Base-by-base conservation (phyloP, 2,113 vertebrate species). In the Gymnobelideus leadbeateri region DNA sequence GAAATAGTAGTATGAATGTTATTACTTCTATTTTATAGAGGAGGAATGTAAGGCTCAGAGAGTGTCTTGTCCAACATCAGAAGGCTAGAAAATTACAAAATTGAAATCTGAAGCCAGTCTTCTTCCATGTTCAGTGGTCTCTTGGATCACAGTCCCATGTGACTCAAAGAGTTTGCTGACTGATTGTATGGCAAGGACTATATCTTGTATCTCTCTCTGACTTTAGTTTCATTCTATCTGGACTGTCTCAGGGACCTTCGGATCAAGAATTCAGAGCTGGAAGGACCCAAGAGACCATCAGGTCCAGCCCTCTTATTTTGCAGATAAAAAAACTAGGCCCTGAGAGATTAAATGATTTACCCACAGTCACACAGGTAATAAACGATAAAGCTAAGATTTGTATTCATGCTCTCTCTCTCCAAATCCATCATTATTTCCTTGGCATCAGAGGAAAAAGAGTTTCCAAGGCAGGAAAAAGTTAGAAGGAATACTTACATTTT, bases 401-500 rank as follows among this genome's bases (percentile, higher is more conserved):
- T 77, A n/a, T n/a, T 4, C 61, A 77, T 0, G 16, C 68, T 23
- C n/a, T 84, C 19, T 84, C 1, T 23, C 68, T 84, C 7, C 16
- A 43, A 37, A 43, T 21, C n/a, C n/a, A 84, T 21, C n/a, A 84
- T 84, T 84, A 84, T 43, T 84, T 84, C 68, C 37, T 43, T 84
- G n/a, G 37, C 19, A 90, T 4, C 47, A 31, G 25, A 90, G 89
- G 25, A 90, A 90, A 51, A 90, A 24, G 50, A 68, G 16, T 90
- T 50, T 90, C 89, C 14, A 9, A 84, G 37, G n/a, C 68, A 84
- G n/a, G 68, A 5, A 84, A 23, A 43, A 92, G 54, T n/a, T 5
- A 10, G 61, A 95, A 91, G 9, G 91, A 92, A 51, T 92, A 98
- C 98, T 98, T 98, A 99, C 98, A 96, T 93, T 98, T 98, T 99